phyloP scores from a whole-genome alignment of 1,140 invertebrate genomes.

The Frieseomelitta varia region DNA sequence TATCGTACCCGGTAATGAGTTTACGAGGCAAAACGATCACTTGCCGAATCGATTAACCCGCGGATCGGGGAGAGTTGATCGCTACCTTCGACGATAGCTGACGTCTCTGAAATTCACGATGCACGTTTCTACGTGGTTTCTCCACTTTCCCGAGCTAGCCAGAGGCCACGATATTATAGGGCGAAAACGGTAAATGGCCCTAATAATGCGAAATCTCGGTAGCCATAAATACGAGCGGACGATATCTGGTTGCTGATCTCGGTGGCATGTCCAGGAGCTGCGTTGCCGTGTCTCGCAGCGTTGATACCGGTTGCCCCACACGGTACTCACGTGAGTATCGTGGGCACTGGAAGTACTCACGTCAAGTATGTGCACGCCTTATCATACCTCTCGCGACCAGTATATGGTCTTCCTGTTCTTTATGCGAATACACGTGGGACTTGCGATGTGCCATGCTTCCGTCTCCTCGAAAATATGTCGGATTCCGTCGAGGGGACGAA shows the following conservation, averaged over 20 bases:
- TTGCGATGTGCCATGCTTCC: slow-evolving; percentile 29
- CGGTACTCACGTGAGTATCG: slow-evolving; percentile 61
- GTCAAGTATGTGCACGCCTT: slow-evolving; percentile 69
- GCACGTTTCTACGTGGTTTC: slow-evolving; percentile 53
- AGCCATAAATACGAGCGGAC: slow-evolving; percentile 77
- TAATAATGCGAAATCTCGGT: slow-evolving; percentile 80
- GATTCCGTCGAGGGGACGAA: background rate
- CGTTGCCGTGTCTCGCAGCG: slow-evolving; percentile 78
- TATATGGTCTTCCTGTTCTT: slow-evolving; percentile 67
- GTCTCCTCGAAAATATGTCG: slow-evolving; percentile 19
- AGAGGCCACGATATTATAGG: slow-evolving; percentile 70
- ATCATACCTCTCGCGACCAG: slow-evolving; percentile 56
- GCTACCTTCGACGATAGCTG: background rate
- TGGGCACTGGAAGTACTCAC: slow-evolving; percentile 66
- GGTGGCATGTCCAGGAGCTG: slow-evolving; percentile 79
- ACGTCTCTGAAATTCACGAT: slow-evolving; percentile 58
- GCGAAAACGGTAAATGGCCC: slow-evolving; percentile 77
- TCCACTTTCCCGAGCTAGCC: slow-evolving; percentile 41
- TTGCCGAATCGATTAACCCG: no score
- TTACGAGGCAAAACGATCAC: background rate
- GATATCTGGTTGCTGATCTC: slow-evolving; percentile 74
- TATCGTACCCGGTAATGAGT: background rate
- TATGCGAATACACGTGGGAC: slow-evolving; percentile 47
- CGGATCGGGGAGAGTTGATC: background rate
- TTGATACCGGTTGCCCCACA: slow-evolving; percentile 72